Conservation (phyloP, 2,797 vertebrate genomes). For the Parauchenoglanis punctatus region DNA sequence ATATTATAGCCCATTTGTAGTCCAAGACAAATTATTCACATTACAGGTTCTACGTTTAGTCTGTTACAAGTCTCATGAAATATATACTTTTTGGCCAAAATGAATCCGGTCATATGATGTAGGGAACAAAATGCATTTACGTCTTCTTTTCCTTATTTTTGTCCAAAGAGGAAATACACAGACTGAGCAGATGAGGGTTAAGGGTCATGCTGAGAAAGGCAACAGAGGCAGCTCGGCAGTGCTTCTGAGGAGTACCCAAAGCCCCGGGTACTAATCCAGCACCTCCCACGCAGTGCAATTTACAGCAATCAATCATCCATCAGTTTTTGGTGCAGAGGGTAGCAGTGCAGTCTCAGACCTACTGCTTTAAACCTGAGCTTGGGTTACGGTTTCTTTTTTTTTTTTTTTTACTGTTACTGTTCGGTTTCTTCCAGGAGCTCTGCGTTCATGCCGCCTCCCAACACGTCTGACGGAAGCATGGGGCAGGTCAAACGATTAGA, state of each 20-base stretch:
- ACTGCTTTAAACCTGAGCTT: background rate
- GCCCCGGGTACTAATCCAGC: background rate
- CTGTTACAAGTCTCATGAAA: background rate
- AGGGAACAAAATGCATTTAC: background rate
- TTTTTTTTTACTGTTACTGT: no score
- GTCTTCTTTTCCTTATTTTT: background rate
- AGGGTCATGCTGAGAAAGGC: background rate
- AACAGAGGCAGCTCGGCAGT: background rate
- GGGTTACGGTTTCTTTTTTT: background rate
- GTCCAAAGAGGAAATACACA: background rate
- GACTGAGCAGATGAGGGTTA: background rate
- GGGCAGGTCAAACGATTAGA: conserved; percentile 55
- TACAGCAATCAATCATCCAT: background rate
- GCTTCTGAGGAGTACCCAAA: background rate
- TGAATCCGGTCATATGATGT: no score
- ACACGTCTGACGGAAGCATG: background rate
- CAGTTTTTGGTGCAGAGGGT: background rate
- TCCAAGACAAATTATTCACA: background rate
- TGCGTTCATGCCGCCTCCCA: background rate
- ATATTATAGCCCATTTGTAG: background rate
- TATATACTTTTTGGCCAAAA: background rate
- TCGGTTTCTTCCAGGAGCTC: background rate
- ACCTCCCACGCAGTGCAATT: background rate
- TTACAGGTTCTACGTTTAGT: background rate
- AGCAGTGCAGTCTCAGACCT: background rate